phyloP scores from a whole-genome alignment of 35 echinoderm and acorn worm genomes.

The Amphiura filiformis region DNA sequence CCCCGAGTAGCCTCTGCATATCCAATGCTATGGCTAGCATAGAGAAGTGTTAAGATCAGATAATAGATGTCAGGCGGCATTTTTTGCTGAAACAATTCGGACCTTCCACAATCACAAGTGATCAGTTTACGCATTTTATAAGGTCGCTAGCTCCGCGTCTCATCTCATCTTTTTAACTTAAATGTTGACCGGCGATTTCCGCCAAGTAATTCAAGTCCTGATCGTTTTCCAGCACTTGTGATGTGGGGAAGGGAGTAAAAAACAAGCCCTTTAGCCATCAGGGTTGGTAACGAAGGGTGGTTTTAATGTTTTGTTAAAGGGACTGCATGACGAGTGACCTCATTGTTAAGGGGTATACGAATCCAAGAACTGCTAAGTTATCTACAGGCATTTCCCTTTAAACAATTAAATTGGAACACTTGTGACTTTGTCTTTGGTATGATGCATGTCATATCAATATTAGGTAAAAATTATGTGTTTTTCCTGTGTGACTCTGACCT shows the following conservation, averaged over 20 bases:
- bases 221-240: not conserved
- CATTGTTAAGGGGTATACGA: not conserved
- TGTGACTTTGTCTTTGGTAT: not conserved
- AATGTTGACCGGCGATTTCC: not conserved
- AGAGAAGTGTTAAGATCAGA: constrained; percentile 2
- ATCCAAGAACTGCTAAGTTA: not conserved
- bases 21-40: not conserved
- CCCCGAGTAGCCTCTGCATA: not conserved
- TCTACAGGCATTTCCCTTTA: not conserved
- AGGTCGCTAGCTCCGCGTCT: too few species aligned
- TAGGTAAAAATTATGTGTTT: too few species aligned
- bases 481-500: too few species aligned
- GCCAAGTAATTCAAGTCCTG: not conserved
- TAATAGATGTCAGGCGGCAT: not conserved
- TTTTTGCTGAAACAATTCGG: not conserved
- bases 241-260: not conserved
- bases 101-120: not conserved
- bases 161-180: constrained; percentile 7
- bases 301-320: not conserved
- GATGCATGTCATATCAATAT: too few species aligned
- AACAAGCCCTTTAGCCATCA: not conserved
- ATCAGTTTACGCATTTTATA: not conserved
- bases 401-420: not conserved
- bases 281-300: not conserved
- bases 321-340: not conserved